A percentile compares a stretch with the other conserved stretches of the same genome.
These are phyloP conservation scores for Chloebia gouldiae DNA, from an alignment of 2,113 vertebrate species.

Conservation along the genomic window DNA sequence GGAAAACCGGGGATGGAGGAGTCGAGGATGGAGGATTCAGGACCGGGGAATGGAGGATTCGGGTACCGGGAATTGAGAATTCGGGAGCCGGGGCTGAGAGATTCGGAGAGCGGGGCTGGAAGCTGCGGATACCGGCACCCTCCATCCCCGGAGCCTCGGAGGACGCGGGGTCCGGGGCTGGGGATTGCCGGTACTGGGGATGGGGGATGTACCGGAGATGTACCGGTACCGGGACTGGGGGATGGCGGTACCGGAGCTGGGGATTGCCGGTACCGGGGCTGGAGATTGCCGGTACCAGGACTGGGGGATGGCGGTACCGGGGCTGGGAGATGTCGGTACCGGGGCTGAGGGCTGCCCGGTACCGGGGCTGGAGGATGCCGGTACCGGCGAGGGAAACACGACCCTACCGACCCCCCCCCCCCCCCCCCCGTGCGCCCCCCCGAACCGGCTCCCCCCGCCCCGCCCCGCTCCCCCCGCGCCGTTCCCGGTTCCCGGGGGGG, in stretches of 20 bases:
- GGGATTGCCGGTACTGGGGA: background rate
- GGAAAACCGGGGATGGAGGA: too few relatives aligned
- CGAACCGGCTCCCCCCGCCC: background rate
- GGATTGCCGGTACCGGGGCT: background rate
- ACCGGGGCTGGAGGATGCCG: too few relatives aligned
- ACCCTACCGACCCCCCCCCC: too few relatives aligned
- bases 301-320: fast-evolving
- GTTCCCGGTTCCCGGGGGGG: background rate
- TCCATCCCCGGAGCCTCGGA: too few relatives aligned
- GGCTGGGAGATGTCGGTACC: fast-evolving
- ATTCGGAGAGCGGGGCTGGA: background rate
- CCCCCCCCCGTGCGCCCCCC: background rate
- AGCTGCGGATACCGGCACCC: too few relatives aligned
- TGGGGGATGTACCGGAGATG: too few relatives aligned
- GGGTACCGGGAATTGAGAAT: too few relatives aligned
- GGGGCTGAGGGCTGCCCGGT: fast-evolving
- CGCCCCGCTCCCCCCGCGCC: background rate
- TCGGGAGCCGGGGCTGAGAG: too few relatives aligned
- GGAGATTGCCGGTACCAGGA: too few relatives aligned
- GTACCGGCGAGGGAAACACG: background rate
- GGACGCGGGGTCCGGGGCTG: too few relatives aligned
- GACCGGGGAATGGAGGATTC: too few relatives aligned
- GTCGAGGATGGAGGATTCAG: background rate
- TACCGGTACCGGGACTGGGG: background rate
- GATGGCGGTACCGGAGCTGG: background rate